Evolutionary conservation across 1,140 invertebrate species (phyloP).

Genomic region (Aphidius ervi): DNA sequence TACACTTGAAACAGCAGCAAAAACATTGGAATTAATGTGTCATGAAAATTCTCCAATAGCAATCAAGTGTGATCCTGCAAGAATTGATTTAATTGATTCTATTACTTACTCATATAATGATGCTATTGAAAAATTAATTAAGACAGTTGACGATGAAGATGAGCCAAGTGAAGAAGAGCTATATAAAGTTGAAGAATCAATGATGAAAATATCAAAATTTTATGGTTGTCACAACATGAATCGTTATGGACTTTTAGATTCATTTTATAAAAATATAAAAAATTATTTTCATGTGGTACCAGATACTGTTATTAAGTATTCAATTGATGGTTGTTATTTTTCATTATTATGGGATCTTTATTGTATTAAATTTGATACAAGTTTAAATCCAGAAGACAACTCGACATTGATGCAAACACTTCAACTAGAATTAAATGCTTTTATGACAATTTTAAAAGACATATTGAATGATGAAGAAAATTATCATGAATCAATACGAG

Average conservation of each 20-base stretch:
- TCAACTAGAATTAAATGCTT: conserved; percentile 27
- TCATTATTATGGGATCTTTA: conserved; percentile 86
- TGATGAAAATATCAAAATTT: conserved; percentile 91
- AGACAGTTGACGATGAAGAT: conserved; percentile 75
- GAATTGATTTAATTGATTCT: conserved; percentile 85
- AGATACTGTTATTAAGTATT: conserved; percentile 80
- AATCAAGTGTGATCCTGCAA: conserved; percentile 80
- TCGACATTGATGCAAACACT: conserved; percentile 40
- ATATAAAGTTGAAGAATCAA: conserved; percentile 81
- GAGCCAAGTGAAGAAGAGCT: conserved; percentile 93
- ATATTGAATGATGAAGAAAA: too few species aligned
- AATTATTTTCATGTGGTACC: conserved; percentile 51
- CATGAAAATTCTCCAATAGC: conserved; percentile 85
- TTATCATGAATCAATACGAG: conserved; percentile 28
- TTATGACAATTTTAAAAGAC: conserved; percentile 23
- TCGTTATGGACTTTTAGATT: conserved; percentile 86
- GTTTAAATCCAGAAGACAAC: conserved; percentile 60
- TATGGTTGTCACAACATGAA: conserved; percentile 90
- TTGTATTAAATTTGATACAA: conserved; percentile 70
- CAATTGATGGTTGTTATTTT: conserved; percentile 83
- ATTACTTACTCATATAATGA: conserved; percentile 87
- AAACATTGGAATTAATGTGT: conserved; percentile 89
- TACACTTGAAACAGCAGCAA: conserved; percentile 88
- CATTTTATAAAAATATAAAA: conserved; percentile 78
- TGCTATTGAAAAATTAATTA: conserved; percentile 81